Evolutionary conservation across 2,888 invertebrate genomes (phyloP).

Genomic region (Ornithoptera priamus): DNA sequence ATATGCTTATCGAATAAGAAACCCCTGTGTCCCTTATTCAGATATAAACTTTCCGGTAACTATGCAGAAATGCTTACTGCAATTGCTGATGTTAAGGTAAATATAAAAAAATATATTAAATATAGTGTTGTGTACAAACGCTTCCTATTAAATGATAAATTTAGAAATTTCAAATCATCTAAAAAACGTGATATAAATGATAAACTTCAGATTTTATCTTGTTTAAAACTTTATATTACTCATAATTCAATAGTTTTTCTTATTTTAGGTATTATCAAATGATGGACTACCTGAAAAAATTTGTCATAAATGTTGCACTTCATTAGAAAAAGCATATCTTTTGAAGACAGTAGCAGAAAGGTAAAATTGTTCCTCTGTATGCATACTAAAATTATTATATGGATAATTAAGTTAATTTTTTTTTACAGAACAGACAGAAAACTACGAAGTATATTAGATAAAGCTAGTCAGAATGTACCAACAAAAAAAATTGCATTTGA

Average conservation of each 20-base stretch:
- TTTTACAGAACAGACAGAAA: constrained; percentile 63
- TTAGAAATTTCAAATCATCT: neutral
- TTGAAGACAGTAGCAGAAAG: constrained; percentile 75
- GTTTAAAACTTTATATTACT: neutral
- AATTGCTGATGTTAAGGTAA: constrained; percentile 73
- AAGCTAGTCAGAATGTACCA: constrained; percentile 48
- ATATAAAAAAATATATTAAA: neutral
- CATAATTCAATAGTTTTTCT: constrained; percentile 2
- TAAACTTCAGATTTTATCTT: too few relatives aligned
- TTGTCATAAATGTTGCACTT: constrained; percentile 67
- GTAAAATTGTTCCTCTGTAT: constrained; percentile 42
- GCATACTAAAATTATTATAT: neutral
- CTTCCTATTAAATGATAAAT: neutral
- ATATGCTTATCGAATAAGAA: constrained; percentile 69
- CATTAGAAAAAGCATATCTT: constrained; percentile 70
- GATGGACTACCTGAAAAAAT: constrained; percentile 76
- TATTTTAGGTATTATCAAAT: constrained; percentile 60
- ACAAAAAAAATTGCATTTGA: constrained; percentile 75
- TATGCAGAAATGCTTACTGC: constrained; percentile 77
- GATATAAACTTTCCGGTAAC: constrained; percentile 73
- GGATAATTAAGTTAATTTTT: neutral
- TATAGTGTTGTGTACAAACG: neutral
- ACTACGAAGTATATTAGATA: constrained; percentile 56
- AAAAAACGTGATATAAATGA: too few relatives aligned
- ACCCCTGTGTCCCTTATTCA: constrained; percentile 69